Evolutionary conservation across 1,140 invertebrate genomes (phyloP), one percentile per base, ranked within the genome.

Genomic region (Apis florea): DNA sequence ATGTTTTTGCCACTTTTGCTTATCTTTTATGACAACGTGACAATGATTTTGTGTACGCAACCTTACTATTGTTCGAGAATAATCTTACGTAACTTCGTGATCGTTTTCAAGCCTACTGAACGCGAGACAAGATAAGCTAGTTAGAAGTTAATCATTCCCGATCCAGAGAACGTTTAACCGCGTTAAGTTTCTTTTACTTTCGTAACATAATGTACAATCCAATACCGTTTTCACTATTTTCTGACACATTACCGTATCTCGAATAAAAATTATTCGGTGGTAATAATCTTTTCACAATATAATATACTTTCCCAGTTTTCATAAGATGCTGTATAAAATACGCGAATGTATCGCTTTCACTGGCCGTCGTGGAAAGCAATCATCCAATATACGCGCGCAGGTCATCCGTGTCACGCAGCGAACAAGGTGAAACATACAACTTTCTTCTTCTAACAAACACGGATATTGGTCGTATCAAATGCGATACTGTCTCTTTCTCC

Each of bases 261-360:
- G 17, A 26, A 53, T n/a, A 2, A 31, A 31, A 64, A 17, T 31
- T 24, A 13, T 13, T 40, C 73, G 56, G 56, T 80, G 56, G 56
- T 40, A 40, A 40, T 40, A 40, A 40, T 40, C 31, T 6, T 40
- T 5, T 59, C 80, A 61, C 47, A 21, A 40, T 59, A 72, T 66
- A 79, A 21, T 53, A 11, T 11, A 49, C 59, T 73, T 83, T 83
- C 70, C 56, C 47, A 47, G 19, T 66, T 76, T 66, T 53, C 51
- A 67, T 19, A 64, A 73, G 73, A 24, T 67, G 47, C 51, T 70
- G 69, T 73, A 53, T 72, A 84, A 40, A 40, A 74, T 67, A 81
- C 40, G 21, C 31, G 63, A 53, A 61, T 74, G 58, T 84, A 71
- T 84, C 75, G 83, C 84, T 81, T 85, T 85, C 83, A 85, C 83